These are phyloP conservation scores for Unio pictorum DNA, from an alignment of 2,888 invertebrate genomes.

Conservation along the genomic window DNA sequence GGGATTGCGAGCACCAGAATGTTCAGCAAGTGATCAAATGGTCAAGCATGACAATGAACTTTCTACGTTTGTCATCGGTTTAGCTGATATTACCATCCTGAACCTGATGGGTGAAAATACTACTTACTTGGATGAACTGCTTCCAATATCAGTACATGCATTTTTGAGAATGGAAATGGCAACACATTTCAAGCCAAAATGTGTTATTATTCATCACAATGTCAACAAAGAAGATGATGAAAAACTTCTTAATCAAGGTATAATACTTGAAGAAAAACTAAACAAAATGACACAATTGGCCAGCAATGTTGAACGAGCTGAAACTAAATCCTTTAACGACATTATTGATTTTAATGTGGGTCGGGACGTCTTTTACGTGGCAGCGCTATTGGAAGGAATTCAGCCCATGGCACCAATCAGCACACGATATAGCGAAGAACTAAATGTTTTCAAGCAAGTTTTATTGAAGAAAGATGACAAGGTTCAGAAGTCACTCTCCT, in stretches of 20 bases:
- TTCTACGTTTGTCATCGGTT: conserved; percentile 14
- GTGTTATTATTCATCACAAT: conserved; percentile 23
- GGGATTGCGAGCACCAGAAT: conserved; percentile 18
- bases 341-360: conserved; percentile 14
- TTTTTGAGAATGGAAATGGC: conserved; percentile 18
- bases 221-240: conserved; percentile 7
- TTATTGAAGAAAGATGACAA: background rate
- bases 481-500: background rate
- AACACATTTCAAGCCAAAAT: conserved; percentile 9
- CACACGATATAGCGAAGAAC: conserved; percentile 9
- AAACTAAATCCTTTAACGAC: conserved; percentile 11
- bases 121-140: conserved; percentile 12
- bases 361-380: conserved; percentile 11
- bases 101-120: conserved; percentile 23
- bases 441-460: background rate
- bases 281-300: conserved; percentile 17
- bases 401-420: conserved; percentile 20
- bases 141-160: conserved; percentile 21
- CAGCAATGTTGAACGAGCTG: background rate
- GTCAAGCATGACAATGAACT: conserved; percentile 18
- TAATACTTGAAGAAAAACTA: conserved; percentile 7
- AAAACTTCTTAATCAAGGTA: conserved; percentile 4
- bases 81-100: conserved; percentile 15
- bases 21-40: background rate
- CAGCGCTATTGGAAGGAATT: conserved; percentile 18